phyloP scores from a whole-genome alignment of 2,113 vertebrate species.

The Pomatorhinus ruficollis region DNA sequence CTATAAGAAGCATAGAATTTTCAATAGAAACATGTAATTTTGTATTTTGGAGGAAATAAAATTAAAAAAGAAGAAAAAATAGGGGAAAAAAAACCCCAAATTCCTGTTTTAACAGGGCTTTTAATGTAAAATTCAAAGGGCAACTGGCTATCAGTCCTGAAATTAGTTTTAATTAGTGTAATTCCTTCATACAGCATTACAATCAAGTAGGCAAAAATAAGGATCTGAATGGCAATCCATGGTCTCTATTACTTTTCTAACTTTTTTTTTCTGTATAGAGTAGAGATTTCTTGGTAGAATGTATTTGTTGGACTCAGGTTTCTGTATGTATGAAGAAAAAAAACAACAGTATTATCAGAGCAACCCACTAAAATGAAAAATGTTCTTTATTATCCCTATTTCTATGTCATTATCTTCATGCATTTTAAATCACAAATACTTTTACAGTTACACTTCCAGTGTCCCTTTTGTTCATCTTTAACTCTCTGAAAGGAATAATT shows the following conservation, averaged over 20 bases:
- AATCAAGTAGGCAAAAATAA: not conserved
- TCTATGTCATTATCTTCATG: not conserved
- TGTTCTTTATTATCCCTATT: not conserved
- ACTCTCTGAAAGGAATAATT: not conserved
- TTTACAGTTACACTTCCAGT: not conserved
- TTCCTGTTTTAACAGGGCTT: not conserved
- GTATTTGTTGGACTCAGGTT: not conserved
- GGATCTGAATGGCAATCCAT: not conserved
- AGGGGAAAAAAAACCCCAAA: fast-evolving
- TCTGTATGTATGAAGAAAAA: not conserved
- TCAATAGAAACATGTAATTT: not conserved
- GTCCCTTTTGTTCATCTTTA: not conserved
- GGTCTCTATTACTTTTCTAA: not conserved
- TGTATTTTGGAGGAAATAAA: not conserved
- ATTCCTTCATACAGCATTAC: not conserved
- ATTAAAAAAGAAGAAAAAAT: not conserved
- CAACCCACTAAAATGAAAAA: not conserved
- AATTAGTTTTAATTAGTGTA: not conserved
- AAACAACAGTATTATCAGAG: not conserved
- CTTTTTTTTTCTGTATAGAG: not conserved
- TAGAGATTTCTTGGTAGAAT: not conserved
- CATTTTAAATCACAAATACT: not conserved
- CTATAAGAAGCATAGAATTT: not conserved
- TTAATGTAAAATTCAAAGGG: not conserved
- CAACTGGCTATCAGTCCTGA: not conserved